Evolutionary conservation across 2,888 invertebrate species (phyloP).

Genomic region (Corythucha ciliata): DNA sequence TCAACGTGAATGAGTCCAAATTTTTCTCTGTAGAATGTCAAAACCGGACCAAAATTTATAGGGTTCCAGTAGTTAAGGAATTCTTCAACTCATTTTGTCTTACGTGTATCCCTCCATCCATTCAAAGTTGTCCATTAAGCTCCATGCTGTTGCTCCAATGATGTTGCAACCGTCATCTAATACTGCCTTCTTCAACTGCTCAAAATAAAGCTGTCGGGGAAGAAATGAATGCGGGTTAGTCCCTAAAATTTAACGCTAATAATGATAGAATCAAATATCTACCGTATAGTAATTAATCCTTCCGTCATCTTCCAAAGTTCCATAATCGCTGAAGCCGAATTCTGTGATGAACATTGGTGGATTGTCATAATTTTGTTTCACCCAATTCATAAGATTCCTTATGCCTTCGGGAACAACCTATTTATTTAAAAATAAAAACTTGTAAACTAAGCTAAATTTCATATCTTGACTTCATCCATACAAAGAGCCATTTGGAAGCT

Average conservation of each 20-base stretch:
- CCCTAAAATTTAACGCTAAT: too few species aligned
- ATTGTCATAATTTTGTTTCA: constrained; percentile 43
- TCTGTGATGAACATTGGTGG: constrained; percentile 43
- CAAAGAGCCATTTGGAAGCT: too few species aligned
- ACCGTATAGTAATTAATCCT: constrained; percentile 47
- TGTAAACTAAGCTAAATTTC: too few species aligned
- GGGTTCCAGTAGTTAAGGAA: not conserved
- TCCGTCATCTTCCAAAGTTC: constrained; percentile 38
- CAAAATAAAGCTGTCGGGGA: constrained; percentile 42
- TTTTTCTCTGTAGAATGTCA: constrained; percentile 48
- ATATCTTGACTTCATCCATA: too few species aligned
- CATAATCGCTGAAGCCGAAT: constrained; percentile 41
- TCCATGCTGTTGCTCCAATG: constrained; percentile 65
- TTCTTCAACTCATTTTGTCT: constrained; percentile 40
- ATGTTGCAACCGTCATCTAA: constrained; percentile 47
- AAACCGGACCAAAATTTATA: not conserved
- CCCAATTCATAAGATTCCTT: constrained; percentile 42
- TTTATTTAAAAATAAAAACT: too few species aligned
- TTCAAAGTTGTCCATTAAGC: constrained; percentile 71
- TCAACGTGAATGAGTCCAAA: constrained; percentile 66
- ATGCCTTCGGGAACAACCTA: constrained; percentile 46
- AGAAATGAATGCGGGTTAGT: not conserved
- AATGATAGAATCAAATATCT: too few species aligned
- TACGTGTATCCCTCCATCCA: constrained; percentile 66
- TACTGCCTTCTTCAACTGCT: constrained; percentile 45